Evolutionary conservation across 2,113 vertebrate species (phyloP), one percentile per base, ranked within the genome.

Genomic region (Chascanopsetta lugubris): DNA sequence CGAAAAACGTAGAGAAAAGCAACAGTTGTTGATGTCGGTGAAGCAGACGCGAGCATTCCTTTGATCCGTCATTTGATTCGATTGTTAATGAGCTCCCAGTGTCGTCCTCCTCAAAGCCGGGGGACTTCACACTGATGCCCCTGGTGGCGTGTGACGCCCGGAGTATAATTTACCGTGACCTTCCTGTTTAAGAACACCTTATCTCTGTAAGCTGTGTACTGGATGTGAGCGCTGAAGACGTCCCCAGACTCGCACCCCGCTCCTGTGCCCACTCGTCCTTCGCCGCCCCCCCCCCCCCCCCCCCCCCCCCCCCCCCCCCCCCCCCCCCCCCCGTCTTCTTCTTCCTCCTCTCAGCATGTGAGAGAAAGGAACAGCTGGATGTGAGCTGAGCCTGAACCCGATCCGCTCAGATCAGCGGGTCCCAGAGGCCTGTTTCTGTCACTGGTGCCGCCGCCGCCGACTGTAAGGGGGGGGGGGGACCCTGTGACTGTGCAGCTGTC

Each of bases 321-420:
- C 42, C 27, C 49, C 38, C 15, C 4, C 12, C 38, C 38, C 38
- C 17, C 12, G 38, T n/a, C 17, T 20, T 50, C 47, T n/a, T 58
- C 47, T 20, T 50, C 47, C 15, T 58, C 47, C 50, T 60, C 61
- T 18, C 22, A 17, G 43, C 59, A 55, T 69, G 56, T 89, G 88
- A 90, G 82, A 85, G 80, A 90, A 88, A 70, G 73, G 80, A 90
- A 90, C 89, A 91, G 90, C 90, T 91, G 90, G 85, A 82, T 75
- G 63, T 72, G 78, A 69, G 70, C 50, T 43, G 75, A 85, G 77
- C 47, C 72, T 69, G 86, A 89, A 87, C 69, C 67, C 24, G 75
- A 89, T 82, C 87, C 42, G 67, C 57, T 74, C 56, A 12, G 72
- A 85, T 75, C 88, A 81, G 80, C 58, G 9, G 81, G 77, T 87